phyloP scores from a whole-genome alignment of 2,888 invertebrate genomes.

The Drosophila cracens region DNA sequence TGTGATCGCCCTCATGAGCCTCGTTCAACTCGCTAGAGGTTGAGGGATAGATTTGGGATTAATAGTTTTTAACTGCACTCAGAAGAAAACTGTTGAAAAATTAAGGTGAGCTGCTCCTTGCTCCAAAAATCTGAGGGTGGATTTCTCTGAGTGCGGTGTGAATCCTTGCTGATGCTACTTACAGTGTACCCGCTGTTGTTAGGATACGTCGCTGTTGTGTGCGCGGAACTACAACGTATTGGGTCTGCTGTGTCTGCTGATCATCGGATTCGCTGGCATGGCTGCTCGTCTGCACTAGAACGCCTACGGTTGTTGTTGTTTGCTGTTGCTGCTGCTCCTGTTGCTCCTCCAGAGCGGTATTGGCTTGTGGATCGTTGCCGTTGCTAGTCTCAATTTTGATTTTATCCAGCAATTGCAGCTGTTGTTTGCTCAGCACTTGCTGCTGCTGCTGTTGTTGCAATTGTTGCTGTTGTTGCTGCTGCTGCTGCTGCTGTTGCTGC shows the following conservation, averaged over 20 bases:
- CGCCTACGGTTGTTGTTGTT: conserved; percentile 63
- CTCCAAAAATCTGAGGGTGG: not conserved
- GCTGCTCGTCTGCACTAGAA: conserved; percentile 63
- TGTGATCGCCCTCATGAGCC: conserved; percentile 76
- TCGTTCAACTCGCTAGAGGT: conserved; percentile 80
- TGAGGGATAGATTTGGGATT: not conserved
- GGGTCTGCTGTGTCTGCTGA: conserved; percentile 47
- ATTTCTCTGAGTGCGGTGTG: not conserved
- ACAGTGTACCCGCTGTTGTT: conserved; percentile 85
- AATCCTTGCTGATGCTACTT: conserved; percentile 50
- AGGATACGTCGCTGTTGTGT: conserved; percentile 83
- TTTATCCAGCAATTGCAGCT: conserved; percentile 75
- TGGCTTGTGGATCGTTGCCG: conserved; percentile 64
- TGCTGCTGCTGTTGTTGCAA: conserved; percentile 69
- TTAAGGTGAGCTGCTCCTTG: not conserved
- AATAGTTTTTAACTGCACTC: not conserved
- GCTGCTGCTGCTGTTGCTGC: conserved; percentile 68
- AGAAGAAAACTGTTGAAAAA: not conserved
- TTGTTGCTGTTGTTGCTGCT: conserved; percentile 63
- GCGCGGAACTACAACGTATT: conserved; percentile 66
- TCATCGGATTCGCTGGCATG: conserved; percentile 62
- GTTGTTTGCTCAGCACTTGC: conserved; percentile 71
- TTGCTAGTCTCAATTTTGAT: conserved; percentile 78
- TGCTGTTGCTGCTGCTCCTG: conserved; percentile 72
- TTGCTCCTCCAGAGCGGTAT: conserved; percentile 60